A percentile compares a stretch with the other conserved stretches of the same genome.
Evolutionary conservation across 2,888 invertebrate species (phyloP).

Genomic region (Seladonia tumulorum): DNA sequence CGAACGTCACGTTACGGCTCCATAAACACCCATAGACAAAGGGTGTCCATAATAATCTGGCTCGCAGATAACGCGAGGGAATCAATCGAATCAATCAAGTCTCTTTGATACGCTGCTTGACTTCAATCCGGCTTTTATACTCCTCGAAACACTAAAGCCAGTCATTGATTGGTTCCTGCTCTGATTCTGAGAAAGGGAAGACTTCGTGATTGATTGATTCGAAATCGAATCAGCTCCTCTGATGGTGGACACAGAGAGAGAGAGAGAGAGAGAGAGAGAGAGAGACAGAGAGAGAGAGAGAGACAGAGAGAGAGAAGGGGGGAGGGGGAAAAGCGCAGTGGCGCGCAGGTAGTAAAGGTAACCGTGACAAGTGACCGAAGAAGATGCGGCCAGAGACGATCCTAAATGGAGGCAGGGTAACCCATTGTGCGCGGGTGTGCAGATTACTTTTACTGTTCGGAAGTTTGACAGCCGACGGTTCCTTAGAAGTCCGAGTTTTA

Average conservation of each 20-base stretch:
- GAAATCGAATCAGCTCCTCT: background rate
- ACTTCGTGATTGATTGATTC: background rate
- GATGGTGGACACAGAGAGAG: background rate
- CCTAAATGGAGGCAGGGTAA: background rate
- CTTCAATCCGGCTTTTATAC: background rate
- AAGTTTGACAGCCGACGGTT: background rate
- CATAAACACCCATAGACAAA: background rate
- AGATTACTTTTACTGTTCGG: background rate
- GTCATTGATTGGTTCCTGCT: background rate
- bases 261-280: no score
- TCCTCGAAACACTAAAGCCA: background rate
- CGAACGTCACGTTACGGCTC: background rate
- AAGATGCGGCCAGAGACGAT: background rate
- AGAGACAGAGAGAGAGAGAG: no score
- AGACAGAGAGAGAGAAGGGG: no score
- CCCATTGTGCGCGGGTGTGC: background rate
- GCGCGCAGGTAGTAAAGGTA: background rate
- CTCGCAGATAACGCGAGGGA: background rate
- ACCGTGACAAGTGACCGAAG: background rate
- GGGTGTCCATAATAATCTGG: background rate
- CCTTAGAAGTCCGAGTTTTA: background rate
- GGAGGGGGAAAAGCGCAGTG: background rate
- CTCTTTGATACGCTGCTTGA: constrained; percentile 15
- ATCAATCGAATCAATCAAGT: constrained; percentile 27
- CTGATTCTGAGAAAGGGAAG: background rate